A percentile compares a stretch with the other conserved stretches of the same genome.
phyloP scores from a whole-genome alignment of 2,797 vertebrate species.

The Chaetophractus vellerosus region DNA sequence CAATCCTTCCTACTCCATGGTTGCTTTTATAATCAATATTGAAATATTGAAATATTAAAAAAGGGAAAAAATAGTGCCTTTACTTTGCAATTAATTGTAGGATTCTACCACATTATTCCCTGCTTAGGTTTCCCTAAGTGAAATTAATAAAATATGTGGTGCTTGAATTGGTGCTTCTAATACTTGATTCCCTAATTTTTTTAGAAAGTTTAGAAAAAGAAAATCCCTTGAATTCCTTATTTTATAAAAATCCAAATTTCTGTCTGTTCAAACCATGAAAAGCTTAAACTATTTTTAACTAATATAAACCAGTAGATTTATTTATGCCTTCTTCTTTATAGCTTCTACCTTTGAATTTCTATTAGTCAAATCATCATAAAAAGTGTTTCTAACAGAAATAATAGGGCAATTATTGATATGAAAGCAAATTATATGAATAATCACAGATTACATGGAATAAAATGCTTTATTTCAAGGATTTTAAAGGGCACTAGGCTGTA shows the following conservation, averaged over 20 bases:
- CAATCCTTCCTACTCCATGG: background rate
- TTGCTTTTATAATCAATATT: background rate
- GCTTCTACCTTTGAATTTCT: background rate
- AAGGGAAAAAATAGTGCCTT: background rate
- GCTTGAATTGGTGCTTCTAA: background rate
- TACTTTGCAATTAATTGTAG: background rate
- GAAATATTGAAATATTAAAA: background rate
- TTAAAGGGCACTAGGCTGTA: background rate
- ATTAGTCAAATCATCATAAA: background rate
- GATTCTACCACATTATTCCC: background rate
- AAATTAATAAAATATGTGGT: background rate
- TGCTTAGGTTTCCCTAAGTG: background rate
- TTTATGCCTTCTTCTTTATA: background rate
- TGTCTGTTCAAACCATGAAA: background rate
- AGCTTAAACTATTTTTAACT: background rate
- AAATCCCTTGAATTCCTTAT: background rate
- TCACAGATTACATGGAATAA: background rate
- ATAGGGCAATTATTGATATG: background rate
- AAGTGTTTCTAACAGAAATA: background rate
- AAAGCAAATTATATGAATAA: background rate
- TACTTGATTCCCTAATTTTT: background rate
- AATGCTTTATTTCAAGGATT: conserved; percentile 47
- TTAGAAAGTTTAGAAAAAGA: conserved; percentile 18
- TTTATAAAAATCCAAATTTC: background rate
- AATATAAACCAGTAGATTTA: background rate